These are phyloP conservation scores for Zaprionus inermis DNA, from an alignment of 1,140 invertebrate species.

Conservation along the genomic window DNA sequence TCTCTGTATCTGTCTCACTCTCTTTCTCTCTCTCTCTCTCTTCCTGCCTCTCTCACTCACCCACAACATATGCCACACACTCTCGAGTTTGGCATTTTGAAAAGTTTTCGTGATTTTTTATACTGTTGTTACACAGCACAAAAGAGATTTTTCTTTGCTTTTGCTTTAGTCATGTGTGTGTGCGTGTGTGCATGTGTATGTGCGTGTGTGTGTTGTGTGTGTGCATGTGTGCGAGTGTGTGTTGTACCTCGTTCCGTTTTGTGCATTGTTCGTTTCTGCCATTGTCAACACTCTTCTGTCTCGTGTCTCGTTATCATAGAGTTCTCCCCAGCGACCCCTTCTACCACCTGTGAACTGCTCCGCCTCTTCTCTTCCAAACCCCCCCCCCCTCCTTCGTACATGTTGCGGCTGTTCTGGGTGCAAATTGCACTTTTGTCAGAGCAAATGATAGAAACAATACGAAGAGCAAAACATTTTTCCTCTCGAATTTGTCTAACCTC, in stretches of 20 bases:
- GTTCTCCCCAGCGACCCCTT: slow-evolving; percentile 1
- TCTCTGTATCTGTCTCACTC: too few relatives aligned
- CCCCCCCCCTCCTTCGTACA: not conserved
- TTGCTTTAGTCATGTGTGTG: slow-evolving; percentile 57
- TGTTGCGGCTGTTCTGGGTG: slow-evolving; percentile 69
- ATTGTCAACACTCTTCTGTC: slow-evolving; percentile 72
- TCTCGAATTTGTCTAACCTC: slow-evolving; percentile 53
- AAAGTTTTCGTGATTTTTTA: slow-evolving; percentile 71
- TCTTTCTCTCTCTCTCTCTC: slow-evolving; percentile 11
- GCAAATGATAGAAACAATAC: slow-evolving; percentile 77
- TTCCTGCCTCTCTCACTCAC: not conserved
- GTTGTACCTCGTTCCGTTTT: slow-evolving; percentile 52
- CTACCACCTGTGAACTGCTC: not conserved
- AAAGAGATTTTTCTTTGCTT: slow-evolving; percentile 58
- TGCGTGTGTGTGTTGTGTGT: slow-evolving; percentile 28
- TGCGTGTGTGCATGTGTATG: slow-evolving; percentile 40
- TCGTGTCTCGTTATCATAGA: slow-evolving; percentile 36
- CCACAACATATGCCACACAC: slow-evolving; percentile 63
- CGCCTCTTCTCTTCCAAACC: not conserved
- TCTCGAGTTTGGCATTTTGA: slow-evolving; percentile 53
- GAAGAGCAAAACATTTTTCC: slow-evolving; percentile 66
- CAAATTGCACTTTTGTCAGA: slow-evolving; percentile 80
- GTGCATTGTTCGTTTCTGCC: slow-evolving; percentile 60
- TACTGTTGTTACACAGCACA: slow-evolving; percentile 58
- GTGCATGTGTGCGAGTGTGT: slow-evolving; percentile 37